Evolutionary conservation across 2,113 vertebrate genomes (phyloP), one percentile per base, ranked within the genome.

Genomic region (Lepisosteus osseus): DNA sequence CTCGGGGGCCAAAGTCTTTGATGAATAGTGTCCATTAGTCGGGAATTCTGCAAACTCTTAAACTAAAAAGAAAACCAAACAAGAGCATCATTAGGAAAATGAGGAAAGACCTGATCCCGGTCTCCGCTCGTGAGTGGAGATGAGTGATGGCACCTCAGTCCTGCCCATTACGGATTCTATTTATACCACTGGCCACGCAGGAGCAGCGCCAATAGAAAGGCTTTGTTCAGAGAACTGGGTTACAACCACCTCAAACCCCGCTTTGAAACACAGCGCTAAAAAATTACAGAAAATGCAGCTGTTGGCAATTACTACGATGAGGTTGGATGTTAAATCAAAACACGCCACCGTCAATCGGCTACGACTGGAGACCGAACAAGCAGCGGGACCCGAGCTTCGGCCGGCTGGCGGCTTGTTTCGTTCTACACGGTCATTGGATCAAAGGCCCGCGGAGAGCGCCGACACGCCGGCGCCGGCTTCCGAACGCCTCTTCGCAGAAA

Each of bases 21-120:
- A 92, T 91, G 75, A 90, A 92, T 91, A 74, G 86, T 83, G 72
- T 86, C 89, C 89, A 92, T 92, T 92, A 92, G 82, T 84, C 61
- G 69, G 61, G 81, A 84, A 86, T 90, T 86, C 86, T 83, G 81
- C 76, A 86, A 85, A 88, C 86, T 29, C 88, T 89, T 88, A 89
- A 87, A 90, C 86, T 87, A 86, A 90, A 91, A 90, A 87, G 88
- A 87, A 86, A 86, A 83, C 83, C 84, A 90, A 91, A 90, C 88
- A 88, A 89, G 88, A 89, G 84, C 84, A 87, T 92, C 89, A 92
- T 92, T 92, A 92, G 86, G 86, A 92, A 90, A 90, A 90, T 90
- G 88, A 91, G 90, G 83, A 85, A 87, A 87, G 86, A 87, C 84
- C 90, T 86, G 83, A 89, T 90, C 88, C 84, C 83, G 76, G 84